Evolutionary conservation across 2,888 invertebrate genomes (phyloP).

Genomic region (Phyllotreta cruciferae): DNA sequence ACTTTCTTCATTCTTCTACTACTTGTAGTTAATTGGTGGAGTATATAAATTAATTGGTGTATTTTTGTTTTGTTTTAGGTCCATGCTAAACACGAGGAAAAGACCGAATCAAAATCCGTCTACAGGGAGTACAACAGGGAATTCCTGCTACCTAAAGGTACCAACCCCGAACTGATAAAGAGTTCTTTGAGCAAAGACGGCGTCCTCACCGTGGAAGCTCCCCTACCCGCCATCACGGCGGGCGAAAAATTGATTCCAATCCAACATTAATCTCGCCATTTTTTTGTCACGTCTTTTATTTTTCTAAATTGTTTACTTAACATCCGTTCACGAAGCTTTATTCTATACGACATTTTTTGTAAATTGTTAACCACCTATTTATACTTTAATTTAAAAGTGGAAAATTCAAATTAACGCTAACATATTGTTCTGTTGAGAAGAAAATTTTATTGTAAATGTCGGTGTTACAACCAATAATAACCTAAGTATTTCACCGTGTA

Average conservation of each 20-base stretch:
- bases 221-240: constrained; percentile 84
- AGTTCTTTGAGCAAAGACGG: constrained; percentile 97
- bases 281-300: not conserved
- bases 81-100: constrained; percentile 98
- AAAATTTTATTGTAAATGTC: constrained; percentile 29
- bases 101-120: constrained; percentile 93
- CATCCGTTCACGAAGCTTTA: constrained; percentile 25
- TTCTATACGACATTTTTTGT: constrained; percentile 20
- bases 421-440: constrained; percentile 33
- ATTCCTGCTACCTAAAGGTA: constrained; percentile 95
- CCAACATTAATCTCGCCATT: constrained; percentile 64
- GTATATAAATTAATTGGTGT: not conserved
- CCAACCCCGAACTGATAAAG: constrained; percentile 94
- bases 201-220: constrained; percentile 95
- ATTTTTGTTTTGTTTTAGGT: constrained; percentile 70
- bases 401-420: constrained; percentile 23
- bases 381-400: constrained; percentile 1
- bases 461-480: constrained; percentile 34
- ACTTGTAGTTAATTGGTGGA: no score
- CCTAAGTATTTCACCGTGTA: constrained; percentile 35
- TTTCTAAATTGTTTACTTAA: constrained; percentile 32
- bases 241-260: constrained; percentile 87
- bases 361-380: constrained; percentile 30
- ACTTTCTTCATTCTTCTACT: no score
- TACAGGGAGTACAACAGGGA: constrained; percentile 98